Base-by-base conservation (phyloP, 1,140 invertebrate species). In the Spodoptera litura region DNA sequence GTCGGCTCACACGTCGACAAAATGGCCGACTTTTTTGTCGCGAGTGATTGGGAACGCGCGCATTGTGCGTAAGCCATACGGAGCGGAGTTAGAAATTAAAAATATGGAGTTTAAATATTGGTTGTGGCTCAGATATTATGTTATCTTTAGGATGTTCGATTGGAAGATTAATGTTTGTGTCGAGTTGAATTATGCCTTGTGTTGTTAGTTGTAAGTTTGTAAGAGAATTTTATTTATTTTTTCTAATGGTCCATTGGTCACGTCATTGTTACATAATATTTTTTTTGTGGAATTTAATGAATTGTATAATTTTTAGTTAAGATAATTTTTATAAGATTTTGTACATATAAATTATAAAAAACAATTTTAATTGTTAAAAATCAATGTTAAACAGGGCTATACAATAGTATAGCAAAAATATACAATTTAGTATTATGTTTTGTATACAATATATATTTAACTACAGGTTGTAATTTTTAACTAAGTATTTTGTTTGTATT, bases 11-110 rank as follows among this genome's bases (percentile, higher is more conserved):
- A 89, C 84, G 83, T 78, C 85, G 78, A 78, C 91, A 93, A 94
- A 88, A 94, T 94, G 93, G 93, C 91, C 87, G 93, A 89, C 88
- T 84, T 90, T 90, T 90, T 87, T 80, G 66, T 68, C 78, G 74
- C 53, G n/a, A 80, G 68, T n/a, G 71, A 66, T 79, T 79, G 75
- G 62, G 53, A 68, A 51, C 52, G 52, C 61, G 51, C 73, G 73
- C 44, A 61, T 38, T 59, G 71, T 73, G 71, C 61, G 53, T 56
- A 51, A 44, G 68, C 68, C 71, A 68, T 64, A 68, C 64, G 71
- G 38, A 61, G 55, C 56, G n/a, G 31, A 74, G 35, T 59, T 38
- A 51, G 38, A 71, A 71, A 56, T 55, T 38, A 55, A 71, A 71
- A 71, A 71, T 52, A 56, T 71, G 52, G 51, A n/a, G 52, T 71